phyloP scores from a whole-genome alignment of 2,888 invertebrate genomes.

The Elegia similella region DNA sequence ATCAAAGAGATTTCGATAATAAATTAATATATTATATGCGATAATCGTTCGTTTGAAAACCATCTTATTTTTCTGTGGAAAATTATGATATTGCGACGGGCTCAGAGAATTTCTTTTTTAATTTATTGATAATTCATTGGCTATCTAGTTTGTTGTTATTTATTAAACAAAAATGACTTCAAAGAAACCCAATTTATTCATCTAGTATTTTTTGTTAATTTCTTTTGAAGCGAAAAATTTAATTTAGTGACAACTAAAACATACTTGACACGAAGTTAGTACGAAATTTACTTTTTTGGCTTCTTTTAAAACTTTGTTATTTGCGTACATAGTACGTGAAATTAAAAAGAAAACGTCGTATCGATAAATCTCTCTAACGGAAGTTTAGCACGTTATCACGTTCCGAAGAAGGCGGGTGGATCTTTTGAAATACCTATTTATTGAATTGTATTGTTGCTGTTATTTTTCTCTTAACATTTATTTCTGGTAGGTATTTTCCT shows the following conservation, averaged over 20 bases:
- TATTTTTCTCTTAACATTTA: too few species aligned
- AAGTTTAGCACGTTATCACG: slow-evolving; percentile 4
- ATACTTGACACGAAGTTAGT: too few species aligned
- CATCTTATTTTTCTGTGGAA: neutral
- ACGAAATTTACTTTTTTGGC: too few species aligned
- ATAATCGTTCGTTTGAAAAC: neutral
- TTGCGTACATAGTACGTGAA: neutral
- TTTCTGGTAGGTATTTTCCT: too few species aligned
- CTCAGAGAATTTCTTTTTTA: neutral
- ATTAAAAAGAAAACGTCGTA: neutral
- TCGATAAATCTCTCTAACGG: neutral
- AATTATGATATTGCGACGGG: neutral
- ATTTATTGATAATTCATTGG: neutral
- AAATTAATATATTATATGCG: neutral
- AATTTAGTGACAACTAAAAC: too few species aligned
- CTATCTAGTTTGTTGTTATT: too few species aligned
- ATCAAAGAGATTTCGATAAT: neutral
- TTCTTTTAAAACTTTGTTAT: neutral
- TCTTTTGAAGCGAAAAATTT: too few species aligned
- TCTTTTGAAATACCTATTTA: too few species aligned
- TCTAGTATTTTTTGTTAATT: too few species aligned
- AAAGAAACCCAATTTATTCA: too few species aligned
- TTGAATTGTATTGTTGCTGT: too few species aligned
- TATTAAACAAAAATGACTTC: too few species aligned
- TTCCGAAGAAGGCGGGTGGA: neutral